phyloP scores from a whole-genome alignment of 2,888 invertebrate genomes.

The Isoperla grammatica region DNA sequence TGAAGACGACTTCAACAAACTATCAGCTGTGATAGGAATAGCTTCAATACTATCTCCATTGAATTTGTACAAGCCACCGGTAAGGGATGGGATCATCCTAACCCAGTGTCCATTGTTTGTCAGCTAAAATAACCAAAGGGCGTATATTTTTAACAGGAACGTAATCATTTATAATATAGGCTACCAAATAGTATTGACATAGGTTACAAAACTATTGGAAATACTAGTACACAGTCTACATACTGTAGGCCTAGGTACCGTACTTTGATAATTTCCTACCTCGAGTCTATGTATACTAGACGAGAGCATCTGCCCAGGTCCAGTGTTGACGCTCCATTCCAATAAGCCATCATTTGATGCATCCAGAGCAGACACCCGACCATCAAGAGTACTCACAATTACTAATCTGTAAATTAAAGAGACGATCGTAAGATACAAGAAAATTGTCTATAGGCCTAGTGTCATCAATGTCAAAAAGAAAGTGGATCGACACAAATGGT shows the following conservation, averaged over 20 bases:
- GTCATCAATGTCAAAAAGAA: too few relatives aligned
- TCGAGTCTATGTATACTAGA: slow-evolving; percentile 86
- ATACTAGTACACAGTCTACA: too few relatives aligned
- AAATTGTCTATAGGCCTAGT: too few relatives aligned
- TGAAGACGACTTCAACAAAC: slow-evolving; percentile 73
- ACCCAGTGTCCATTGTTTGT: slow-evolving; percentile 81
- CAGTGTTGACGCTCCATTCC: slow-evolving; percentile 75
- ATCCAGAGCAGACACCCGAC: slow-evolving; percentile 76
- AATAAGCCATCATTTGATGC: slow-evolving; percentile 59
- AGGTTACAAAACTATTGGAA: too few relatives aligned
- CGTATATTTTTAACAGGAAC: too few relatives aligned
- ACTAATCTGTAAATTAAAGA: slow-evolving; percentile 54
- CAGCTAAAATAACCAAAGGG: slow-evolving; percentile 49
- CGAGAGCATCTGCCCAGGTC: slow-evolving; percentile 68
- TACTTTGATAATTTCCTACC: too few relatives aligned
- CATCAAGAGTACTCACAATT: slow-evolving; percentile 87
- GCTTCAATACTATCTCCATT: slow-evolving; percentile 84
- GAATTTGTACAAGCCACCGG: slow-evolving; percentile 86
- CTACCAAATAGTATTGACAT: too few relatives aligned
- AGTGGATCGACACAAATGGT: too few relatives aligned
- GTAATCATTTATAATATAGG: too few relatives aligned
- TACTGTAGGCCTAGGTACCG: too few relatives aligned
- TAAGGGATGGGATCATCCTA: slow-evolving; percentile 86
- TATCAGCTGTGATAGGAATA: slow-evolving; percentile 75
- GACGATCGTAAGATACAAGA: too few relatives aligned